These are phyloP conservation scores for Aegypius monachus DNA, from an alignment of 2,113 vertebrate species.

Conservation along the genomic window DNA sequence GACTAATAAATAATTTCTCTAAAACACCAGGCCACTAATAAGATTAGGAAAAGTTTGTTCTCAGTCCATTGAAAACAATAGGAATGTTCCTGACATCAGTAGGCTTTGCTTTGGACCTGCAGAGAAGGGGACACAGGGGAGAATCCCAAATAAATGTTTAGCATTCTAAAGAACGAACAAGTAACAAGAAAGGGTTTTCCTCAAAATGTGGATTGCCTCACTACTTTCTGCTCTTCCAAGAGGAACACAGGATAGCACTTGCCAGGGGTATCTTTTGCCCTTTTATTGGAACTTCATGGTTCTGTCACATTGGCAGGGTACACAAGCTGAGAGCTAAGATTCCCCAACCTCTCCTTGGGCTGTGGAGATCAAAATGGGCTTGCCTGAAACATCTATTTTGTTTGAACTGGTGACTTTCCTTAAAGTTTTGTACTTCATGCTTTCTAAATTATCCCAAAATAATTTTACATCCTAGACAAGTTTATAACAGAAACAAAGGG, in stretches of 20 bases:
- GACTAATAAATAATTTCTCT: background rate
- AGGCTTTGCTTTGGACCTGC: background rate
- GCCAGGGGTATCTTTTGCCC: background rate
- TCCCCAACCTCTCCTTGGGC: background rate
- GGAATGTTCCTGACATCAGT: background rate
- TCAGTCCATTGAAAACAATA: background rate
- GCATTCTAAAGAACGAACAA: background rate
- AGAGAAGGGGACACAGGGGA: rapidly evolving
- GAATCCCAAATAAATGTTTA: background rate
- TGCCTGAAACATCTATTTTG: background rate
- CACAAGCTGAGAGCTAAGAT: background rate
- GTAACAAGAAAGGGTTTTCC: background rate
- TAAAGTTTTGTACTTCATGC: background rate
- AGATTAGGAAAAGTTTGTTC: background rate
- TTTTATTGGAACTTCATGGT: background rate
- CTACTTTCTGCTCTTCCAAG: background rate
- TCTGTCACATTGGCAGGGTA: background rate
- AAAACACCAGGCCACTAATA: background rate
- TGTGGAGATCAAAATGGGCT: background rate
- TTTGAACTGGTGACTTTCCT: background rate
- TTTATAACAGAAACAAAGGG: background rate
- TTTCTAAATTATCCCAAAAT: background rate
- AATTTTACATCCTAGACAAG: background rate
- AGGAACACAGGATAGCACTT: background rate
- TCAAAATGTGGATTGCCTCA: background rate